Base-by-base conservation (phyloP, 2,888 invertebrate species). In the Dolichomitus sp. region DNA sequence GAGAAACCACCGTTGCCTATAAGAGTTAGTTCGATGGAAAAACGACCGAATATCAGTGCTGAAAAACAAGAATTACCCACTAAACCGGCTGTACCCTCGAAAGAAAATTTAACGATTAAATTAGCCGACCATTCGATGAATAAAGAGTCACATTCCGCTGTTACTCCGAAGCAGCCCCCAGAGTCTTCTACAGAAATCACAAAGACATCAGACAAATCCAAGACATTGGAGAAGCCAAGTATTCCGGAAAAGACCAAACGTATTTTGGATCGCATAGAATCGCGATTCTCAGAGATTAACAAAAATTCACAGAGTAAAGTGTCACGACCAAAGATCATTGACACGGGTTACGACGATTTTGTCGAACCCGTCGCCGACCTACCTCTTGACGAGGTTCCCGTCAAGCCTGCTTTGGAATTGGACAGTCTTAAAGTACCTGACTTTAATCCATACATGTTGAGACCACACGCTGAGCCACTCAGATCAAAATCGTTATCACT, bases 361-460 rank as follows among this genome's bases (percentile, higher is more conserved):
- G 93, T 93, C n/a, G 93, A 93, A 72, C 93, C 93, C 0, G 92
- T 93, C 4, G 93, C 93, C 0, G 93, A 93, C 74, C 86, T 93
- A 75, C 93, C 93, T 9, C 84, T 93, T 33, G 93, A 93, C 81
- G 93, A 93, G 52, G 90, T 93, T 11, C 93, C 93, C 7, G 91
- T 93, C 0, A 93, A 93, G 77, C 93, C 92, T 1, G 87, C 91
- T 2, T 78, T 93, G 73, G 93, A 93, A 81, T 86, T 93, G 80
- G 93, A 93, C 78, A 90, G 91, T 73, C 88, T 93, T 3, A 93
- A 93, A 88, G 93, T 93, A 19, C 93, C 93, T 3, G 93, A 93
- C 79, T 93, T 93, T 54, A 90, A 91, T 79, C 92, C 93, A 4
- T 93, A 92, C 84, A 89, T 93, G 90, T 87, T 92, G 52, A 88